Evolutionary conservation across 2,113 vertebrate species (phyloP).

Genomic region (Grammomys dolichurus): DNA sequence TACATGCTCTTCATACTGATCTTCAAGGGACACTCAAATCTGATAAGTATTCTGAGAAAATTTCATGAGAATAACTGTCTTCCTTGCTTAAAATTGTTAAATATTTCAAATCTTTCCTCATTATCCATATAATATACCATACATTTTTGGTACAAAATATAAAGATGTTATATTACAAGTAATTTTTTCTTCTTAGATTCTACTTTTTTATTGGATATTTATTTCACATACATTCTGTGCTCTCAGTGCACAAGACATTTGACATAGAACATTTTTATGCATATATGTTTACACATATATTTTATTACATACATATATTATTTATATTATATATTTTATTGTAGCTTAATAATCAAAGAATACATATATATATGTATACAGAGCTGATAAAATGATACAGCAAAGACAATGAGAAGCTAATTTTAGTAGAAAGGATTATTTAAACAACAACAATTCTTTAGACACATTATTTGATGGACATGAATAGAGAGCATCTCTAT

Average conservation of each 20-base stretch:
- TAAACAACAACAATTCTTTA: not conserved
- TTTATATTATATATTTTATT: not conserved
- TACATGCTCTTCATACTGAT: not conserved
- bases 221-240: not conserved
- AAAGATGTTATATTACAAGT: not conserved
- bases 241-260: not conserved
- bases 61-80: not conserved
- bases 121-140: not conserved
- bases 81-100: not conserved
- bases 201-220: not conserved
- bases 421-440: not conserved
- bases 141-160: not conserved
- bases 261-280: not conserved
- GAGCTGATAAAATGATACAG: not conserved
- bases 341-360: not conserved
- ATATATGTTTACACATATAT: not conserved
- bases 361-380: not conserved
- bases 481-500: not conserved
- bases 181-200: not conserved
- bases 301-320: not conserved
- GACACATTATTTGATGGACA: not conserved
- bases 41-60: not conserved
- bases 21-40: not conserved
- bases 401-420: not conserved
- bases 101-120: not conserved